Conservation (phyloP, 2,797 vertebrate species). For the Tarsius wallacei region DNA sequence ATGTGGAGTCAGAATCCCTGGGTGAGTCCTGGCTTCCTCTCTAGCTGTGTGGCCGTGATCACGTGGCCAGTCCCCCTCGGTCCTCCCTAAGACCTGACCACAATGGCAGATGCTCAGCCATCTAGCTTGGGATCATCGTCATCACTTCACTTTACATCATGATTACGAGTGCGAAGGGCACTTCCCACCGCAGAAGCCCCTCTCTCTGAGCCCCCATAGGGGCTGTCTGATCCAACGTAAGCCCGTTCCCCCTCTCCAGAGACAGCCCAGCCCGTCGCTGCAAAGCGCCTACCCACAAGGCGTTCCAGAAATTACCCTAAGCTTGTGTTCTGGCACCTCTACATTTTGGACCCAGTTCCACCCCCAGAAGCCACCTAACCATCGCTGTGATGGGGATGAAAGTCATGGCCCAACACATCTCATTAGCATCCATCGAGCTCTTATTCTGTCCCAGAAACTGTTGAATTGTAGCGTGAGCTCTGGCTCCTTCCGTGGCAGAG, state of each 20-base stretch:
- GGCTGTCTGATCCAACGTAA: background rate
- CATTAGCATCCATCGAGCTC: background rate
- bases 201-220: background rate
- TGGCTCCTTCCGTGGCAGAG: rapidly evolving
- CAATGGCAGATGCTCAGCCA: rapidly evolving
- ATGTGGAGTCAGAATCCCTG: background rate
- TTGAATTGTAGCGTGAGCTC: background rate
- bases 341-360: background rate
- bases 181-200: no score
- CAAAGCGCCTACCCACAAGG: background rate
- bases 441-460: background rate
- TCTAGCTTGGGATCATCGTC: background rate
- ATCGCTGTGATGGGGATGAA: background rate
- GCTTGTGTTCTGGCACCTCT: background rate
- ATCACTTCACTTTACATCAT: no score
- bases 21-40: background rate
- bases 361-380: background rate
- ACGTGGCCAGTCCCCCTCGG: background rate
- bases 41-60: background rate
- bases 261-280: background rate
- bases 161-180: background rate
- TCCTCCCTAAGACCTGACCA: rapidly evolving
- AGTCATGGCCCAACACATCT: background rate
- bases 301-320: background rate
- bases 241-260: background rate